Conservation (phyloP, 2,113 vertebrate genomes). For the Psittacula cyanocephala region DNA sequence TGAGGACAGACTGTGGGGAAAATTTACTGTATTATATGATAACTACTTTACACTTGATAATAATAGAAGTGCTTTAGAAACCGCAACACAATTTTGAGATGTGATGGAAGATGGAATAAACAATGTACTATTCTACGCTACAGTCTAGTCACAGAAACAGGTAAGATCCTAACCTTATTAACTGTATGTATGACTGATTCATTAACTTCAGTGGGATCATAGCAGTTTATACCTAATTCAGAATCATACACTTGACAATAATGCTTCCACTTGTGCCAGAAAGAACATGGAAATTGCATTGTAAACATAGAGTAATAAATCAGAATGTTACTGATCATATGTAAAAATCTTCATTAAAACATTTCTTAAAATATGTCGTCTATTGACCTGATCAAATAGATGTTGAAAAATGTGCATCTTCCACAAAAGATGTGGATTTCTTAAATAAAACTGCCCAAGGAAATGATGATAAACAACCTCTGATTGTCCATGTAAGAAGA, state of each 20-base stretch:
- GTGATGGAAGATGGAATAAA: background rate
- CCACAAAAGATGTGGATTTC: conserved; percentile 66
- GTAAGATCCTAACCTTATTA: background rate
- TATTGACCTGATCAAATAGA: conserved; percentile 76
- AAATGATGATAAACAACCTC: conserved; percentile 82
- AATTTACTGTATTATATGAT: no score
- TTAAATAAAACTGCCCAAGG: conserved; percentile 80
- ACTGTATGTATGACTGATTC: background rate
- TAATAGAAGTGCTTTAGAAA: background rate
- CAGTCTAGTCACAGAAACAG: background rate
- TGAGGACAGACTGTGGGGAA: no score
- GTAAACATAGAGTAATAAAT: background rate
- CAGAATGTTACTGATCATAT: background rate
- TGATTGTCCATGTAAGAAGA: conserved; percentile 16
- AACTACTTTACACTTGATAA: no score
- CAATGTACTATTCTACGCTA: background rate
- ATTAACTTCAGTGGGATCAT: background rate
- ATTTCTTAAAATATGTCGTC: background rate
- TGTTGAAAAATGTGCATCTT: conserved; percentile 77
- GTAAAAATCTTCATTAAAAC: background rate
- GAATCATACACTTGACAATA: background rate
- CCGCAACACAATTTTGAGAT: background rate
- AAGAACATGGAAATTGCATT: background rate
- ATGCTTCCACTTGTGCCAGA: background rate
- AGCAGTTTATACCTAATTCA: background rate